Percentiles rank a stretch among this genome's conserved stretches.
Conservation (phyloP, 2,888 invertebrate species). For the Harmothoe impar region DNA sequence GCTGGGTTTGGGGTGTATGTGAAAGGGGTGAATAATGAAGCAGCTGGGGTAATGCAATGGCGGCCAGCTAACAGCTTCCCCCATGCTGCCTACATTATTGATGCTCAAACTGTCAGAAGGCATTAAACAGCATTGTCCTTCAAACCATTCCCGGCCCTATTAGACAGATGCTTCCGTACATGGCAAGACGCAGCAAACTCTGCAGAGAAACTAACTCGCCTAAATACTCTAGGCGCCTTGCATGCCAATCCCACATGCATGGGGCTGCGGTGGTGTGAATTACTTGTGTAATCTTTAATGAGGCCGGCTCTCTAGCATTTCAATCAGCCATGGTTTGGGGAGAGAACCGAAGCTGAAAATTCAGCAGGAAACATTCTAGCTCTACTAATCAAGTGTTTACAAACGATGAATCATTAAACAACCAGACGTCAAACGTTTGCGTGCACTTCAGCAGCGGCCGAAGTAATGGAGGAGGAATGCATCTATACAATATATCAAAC, state of each 20-base stretch:
- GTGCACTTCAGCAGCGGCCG: no score
- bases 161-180: neutral
- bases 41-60: neutral
- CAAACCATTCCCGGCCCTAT: neutral
- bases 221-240: neutral
- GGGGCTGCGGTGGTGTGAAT: neutral
- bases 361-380: neutral
- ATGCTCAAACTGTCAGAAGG: conserved; percentile 43
- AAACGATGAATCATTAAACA: neutral
- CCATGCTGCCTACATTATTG: conserved; percentile 34
- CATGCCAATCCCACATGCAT: no score
- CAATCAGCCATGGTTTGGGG: neutral
- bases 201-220: neutral
- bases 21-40: conserved; percentile 11
- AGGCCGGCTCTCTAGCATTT: neutral
- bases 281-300: conserved; percentile 22
- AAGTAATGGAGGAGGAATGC: no score
- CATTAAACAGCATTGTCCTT: conserved; percentile 46
- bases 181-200: neutral
- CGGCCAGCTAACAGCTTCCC: neutral
- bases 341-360: neutral
- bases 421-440: no score
- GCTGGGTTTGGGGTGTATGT: conserved; percentile 25
- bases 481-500: no score
- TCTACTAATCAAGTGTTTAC: neutral